Base-by-base conservation (phyloP, 1,140 invertebrate species). In the Drosophila rhopaloa region DNA sequence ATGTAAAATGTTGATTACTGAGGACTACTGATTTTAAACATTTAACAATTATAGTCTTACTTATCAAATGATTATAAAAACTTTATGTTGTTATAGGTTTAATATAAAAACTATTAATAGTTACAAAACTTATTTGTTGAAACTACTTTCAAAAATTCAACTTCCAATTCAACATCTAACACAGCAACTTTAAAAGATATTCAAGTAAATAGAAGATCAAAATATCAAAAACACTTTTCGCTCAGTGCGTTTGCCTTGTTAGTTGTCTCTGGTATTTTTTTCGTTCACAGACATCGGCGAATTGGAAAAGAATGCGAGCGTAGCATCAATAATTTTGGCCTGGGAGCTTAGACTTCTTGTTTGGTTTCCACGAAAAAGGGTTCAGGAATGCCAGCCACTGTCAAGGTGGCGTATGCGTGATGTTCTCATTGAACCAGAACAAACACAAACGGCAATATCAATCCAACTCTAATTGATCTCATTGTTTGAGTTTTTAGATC, bases 361-460 rank as follows among this genome's bases (percentile, higher is more conserved):
- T 54, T 27, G 13, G 11, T 40, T 85, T 79, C 75, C 51, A 58
- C 32, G 78, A 88, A 88, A 70, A 83, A 86, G 57, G 71, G 76
- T 82, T 68, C 35, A 13, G 43, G 48, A 27, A 47, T 59, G 57
- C 32, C 47, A 32, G 54, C 16, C 63, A 38, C 62, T 66, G 47
- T 51, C 37, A 37, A 53, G 19, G 44, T 54, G 61, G 70, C 75
- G 78, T 81, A 86, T 85, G 79, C 79, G 54, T 78, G 58, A 85
- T 78, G 62, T 68, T 68, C 37, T 47, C 10, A 11, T 40, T 19
- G 41, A 51, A 46, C 63, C 63, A 47, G 32, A 56, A 67, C 67
- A 47, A 53, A 41, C 43, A 13, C 9, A 56, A 70, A 24, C 9
- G 5, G 32, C 61, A 14, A 40, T 9, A 40, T 32, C 37, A 66